Conservation (phyloP, 2,797 vertebrate species). For the Triplophysa yarkandensis region DNA sequence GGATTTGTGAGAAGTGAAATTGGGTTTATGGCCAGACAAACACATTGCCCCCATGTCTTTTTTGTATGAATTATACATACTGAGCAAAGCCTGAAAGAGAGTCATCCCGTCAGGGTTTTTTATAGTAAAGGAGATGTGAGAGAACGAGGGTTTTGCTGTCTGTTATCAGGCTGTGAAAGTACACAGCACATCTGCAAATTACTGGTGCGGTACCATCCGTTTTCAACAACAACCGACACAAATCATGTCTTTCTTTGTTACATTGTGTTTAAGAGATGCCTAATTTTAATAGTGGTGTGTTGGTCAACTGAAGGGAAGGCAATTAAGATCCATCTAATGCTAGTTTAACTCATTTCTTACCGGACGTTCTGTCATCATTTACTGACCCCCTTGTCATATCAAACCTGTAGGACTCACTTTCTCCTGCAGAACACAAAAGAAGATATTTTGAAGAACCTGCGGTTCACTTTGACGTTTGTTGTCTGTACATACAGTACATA, state of each 20-base stretch:
- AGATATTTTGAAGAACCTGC: too few relatives aligned
- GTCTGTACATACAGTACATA: too few relatives aligned
- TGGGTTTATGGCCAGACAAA: conserved; percentile 58
- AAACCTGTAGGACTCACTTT: too few relatives aligned
- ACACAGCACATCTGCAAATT: conserved; percentile 39
- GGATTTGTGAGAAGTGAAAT: conserved; percentile 65
- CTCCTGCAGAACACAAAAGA: too few relatives aligned
- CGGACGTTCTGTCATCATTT: too few relatives aligned
- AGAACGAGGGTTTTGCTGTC: conserved; percentile 39
- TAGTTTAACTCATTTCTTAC: too few relatives aligned
- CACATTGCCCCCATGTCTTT: conserved; percentile 53
- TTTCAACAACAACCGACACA: conserved; percentile 3
- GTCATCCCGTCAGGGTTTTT: conserved; percentile 43
- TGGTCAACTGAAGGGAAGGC: not conserved
- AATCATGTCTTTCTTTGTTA: not conserved
- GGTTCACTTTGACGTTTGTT: too few relatives aligned
- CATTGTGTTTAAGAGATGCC: not conserved
- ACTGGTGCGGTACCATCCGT: conserved; percentile 24
- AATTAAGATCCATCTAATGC: too few relatives aligned
- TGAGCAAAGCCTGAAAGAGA: conserved; percentile 39
- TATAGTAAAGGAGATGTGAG: conserved; percentile 40
- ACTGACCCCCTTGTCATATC: too few relatives aligned
- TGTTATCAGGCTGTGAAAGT: conserved; percentile 36
- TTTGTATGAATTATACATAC: conserved; percentile 58
- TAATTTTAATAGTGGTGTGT: too few relatives aligned